Evolutionary conservation across 2,888 invertebrate species (phyloP).

Genomic region (Callimorpha dominula): DNA sequence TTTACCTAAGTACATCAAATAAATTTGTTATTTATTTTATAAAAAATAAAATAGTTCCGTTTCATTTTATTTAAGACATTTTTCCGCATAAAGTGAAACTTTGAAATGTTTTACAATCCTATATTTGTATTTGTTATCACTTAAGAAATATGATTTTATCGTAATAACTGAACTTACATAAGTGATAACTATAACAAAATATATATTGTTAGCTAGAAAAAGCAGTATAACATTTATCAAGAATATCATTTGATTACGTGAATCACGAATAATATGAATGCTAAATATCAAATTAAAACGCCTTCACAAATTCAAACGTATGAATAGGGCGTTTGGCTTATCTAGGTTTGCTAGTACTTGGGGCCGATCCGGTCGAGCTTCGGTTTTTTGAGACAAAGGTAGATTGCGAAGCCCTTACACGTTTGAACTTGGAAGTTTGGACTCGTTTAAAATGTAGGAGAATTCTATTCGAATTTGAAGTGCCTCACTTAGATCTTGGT

Average conservation of each 20-base stretch:
- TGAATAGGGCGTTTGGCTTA: no score
- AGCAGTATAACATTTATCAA: slow-evolving; percentile 32
- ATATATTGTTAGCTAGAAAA: slow-evolving; percentile 39
- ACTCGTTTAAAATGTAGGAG: not conserved
- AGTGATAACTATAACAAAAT: slow-evolving; percentile 37
- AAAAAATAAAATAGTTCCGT: not conserved
- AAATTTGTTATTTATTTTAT: not conserved
- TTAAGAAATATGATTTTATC: slow-evolving; percentile 42
- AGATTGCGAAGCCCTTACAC: no score
- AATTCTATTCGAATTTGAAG: not conserved
- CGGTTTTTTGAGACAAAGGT: no score
- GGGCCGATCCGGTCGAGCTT: no score
- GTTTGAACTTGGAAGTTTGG: no score
- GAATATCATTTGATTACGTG: slow-evolving; percentile 25
- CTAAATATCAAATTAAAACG: not conserved
- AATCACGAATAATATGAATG: slow-evolving; percentile 1
- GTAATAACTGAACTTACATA: slow-evolving; percentile 33
- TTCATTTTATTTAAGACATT: not conserved
- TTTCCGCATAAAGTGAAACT: slow-evolving; percentile 21
- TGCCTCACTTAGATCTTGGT: no score
- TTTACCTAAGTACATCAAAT: not conserved
- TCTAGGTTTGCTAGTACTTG: no score
- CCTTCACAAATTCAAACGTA: no score
- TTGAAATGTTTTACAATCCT: slow-evolving; percentile 48
- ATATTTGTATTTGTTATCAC: slow-evolving; percentile 48